A percentile compares a stretch with the other conserved stretches of the same genome.
These are phyloP conservation scores for Thermophis baileyi DNA, from an alignment of 2,113 vertebrate species.

Conservation along the genomic window DNA sequence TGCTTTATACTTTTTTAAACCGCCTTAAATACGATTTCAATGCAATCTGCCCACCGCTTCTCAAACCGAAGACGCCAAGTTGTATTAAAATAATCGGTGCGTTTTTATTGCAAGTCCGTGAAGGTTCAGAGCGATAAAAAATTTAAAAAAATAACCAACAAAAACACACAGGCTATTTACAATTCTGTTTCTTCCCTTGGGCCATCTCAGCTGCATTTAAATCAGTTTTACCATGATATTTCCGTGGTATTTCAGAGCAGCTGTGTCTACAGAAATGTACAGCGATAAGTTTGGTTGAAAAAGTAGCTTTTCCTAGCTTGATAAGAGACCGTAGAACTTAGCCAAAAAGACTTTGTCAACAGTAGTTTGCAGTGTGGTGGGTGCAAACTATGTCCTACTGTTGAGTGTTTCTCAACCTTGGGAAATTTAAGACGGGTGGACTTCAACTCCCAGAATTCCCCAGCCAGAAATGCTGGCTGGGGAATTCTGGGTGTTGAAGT, in stretches of 20 bases:
- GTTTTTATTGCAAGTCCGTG: background rate
- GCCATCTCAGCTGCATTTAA: background rate
- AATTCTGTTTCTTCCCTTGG: background rate
- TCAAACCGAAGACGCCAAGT: background rate
- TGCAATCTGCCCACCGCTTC: rapidly evolving
- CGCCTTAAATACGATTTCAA: background rate
- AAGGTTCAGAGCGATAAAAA: background rate
- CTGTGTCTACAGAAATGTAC: background rate
- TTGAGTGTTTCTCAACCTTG: background rate
- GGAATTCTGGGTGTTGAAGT: background rate
- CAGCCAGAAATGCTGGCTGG: background rate
- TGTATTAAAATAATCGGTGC: background rate
- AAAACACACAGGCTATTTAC: background rate
- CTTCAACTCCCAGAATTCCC: background rate
- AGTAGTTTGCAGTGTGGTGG: background rate
- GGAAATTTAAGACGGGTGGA: background rate
- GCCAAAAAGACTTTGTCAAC: background rate
- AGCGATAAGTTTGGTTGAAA: too few species aligned
- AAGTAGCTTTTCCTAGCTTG: background rate
- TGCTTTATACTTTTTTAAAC: background rate
- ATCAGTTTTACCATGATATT: background rate
- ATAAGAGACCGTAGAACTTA: background rate
- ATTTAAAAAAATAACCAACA: background rate
- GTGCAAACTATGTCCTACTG: too few species aligned
- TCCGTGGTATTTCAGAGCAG: background rate